These are phyloP conservation scores for Xyrichtys novacula DNA, from an alignment of 2,797 vertebrate species.

Conservation along the genomic window DNA sequence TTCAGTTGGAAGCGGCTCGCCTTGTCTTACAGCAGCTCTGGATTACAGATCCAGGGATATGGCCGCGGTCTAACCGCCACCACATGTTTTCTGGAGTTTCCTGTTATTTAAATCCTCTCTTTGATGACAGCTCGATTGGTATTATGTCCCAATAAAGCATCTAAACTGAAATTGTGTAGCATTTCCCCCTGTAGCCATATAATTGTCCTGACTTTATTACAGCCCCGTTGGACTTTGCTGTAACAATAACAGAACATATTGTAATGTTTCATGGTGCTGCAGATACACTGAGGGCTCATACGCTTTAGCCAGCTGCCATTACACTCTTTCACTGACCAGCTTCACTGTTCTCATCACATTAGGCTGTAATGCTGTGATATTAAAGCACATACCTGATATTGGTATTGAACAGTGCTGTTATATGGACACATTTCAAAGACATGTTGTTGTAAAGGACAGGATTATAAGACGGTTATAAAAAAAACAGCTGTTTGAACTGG, in stretches of 20 bases:
- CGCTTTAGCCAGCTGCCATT: slow-evolving; percentile 49
- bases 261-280: slow-evolving; percentile 43
- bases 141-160: slow-evolving; percentile 36
- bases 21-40: background rate
- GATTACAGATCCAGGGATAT: slow-evolving; percentile 29
- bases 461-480: background rate
- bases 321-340: slow-evolving; percentile 39
- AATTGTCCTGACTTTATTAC: slow-evolving; percentile 63
- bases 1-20: slow-evolving; percentile 10
- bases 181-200: slow-evolving; percentile 50
- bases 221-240: slow-evolving; percentile 37
- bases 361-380: slow-evolving; percentile 16
- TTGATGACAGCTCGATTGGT: slow-evolving; percentile 37
- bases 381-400: slow-evolving; percentile 1
- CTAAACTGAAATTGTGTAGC: slow-evolving; percentile 39
- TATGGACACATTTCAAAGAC: background rate
- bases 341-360: slow-evolving; percentile 23
- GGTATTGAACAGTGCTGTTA: background rate
- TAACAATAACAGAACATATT: slow-evolving; percentile 54
- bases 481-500: background rate
- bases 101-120: slow-evolving; percentile 40
- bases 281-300: slow-evolving; percentile 25
- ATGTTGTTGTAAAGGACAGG: background rate
- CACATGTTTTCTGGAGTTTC: slow-evolving; percentile 17
- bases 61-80: background rate